These are phyloP conservation scores for Agonopterix alstromeriana DNA, from an alignment of 2,888 invertebrate genomes.

Conservation along the genomic window DNA sequence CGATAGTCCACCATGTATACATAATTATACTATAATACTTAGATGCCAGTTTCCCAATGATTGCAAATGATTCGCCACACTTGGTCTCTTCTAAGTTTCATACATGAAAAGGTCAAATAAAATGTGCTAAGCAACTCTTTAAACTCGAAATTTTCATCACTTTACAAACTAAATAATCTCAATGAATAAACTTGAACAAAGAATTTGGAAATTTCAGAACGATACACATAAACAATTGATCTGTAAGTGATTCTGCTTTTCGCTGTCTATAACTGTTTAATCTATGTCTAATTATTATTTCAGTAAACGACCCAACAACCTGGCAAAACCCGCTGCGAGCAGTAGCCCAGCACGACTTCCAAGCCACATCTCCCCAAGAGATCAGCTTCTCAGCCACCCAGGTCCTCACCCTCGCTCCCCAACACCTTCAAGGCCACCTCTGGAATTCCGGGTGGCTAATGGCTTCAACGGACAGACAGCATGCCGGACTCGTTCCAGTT, in stretches of 20 bases:
- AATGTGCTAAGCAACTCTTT: too few species aligned
- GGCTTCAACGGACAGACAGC: slow-evolving; percentile 75
- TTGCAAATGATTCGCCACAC: too few species aligned
- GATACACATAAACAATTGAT: too few species aligned
- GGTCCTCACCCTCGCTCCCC: slow-evolving; percentile 87
- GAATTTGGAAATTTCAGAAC: too few species aligned
- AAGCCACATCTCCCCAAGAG: slow-evolving; percentile 83
- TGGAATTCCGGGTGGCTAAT: slow-evolving; percentile 83
- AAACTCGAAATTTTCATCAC: too few species aligned
- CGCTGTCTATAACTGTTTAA: neutral
- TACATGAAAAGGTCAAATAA: too few species aligned
- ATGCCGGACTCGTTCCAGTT: slow-evolving; percentile 80
- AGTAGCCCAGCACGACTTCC: slow-evolving; percentile 85
- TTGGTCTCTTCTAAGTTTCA: too few species aligned
- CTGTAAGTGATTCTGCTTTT: neutral
- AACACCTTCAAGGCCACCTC: slow-evolving; percentile 84
- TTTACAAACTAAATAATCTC: too few species aligned
- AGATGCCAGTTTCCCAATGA: too few species aligned
- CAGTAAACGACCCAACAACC: slow-evolving; percentile 80
- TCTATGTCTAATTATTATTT: slow-evolving; percentile 10
- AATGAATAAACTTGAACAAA: too few species aligned
- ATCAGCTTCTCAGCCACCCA: slow-evolving; percentile 87
- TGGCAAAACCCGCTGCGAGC: slow-evolving; percentile 83
- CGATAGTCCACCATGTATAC: too few species aligned
- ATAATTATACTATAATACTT: too few species aligned